Evolutionary conservation across 2,888 invertebrate genomes (phyloP).

Genomic region (Exephanes ischioxanthus): DNA sequence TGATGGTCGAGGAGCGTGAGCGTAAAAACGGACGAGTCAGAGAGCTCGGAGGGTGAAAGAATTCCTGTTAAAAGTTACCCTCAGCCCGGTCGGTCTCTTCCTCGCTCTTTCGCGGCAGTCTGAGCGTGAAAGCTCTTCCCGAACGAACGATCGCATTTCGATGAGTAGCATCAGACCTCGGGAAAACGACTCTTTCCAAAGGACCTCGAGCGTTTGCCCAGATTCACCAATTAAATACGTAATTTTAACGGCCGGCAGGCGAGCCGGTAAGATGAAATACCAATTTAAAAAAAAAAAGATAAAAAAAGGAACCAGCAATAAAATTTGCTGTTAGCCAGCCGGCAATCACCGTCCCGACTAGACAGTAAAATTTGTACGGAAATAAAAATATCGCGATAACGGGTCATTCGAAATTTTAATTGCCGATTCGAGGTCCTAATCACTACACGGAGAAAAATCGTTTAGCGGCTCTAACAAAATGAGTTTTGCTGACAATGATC

Average conservation of each 20-base stretch:
- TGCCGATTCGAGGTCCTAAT: not conserved
- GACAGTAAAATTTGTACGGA: not conserved
- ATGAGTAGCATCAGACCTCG: conserved; percentile 43
- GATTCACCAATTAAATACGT: conserved; percentile 53
- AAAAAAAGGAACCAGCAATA: not conserved
- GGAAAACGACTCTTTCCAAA: conserved; percentile 22
- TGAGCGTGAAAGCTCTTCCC: conserved; percentile 53
- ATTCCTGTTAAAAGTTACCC: conserved; percentile 63
- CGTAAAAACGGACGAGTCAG: conserved; percentile 60
- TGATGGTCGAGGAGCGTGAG: conserved; percentile 40
- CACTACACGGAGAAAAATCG: too few species aligned
- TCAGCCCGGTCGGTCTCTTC: not conserved
- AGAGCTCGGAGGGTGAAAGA: conserved; percentile 55
- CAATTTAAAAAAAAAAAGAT: conserved; percentile 1
- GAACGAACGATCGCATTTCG: conserved; percentile 60
- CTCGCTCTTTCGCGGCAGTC: conserved; percentile 20
- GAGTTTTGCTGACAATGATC: too few species aligned
- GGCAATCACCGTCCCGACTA: not conserved
- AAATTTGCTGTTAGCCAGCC: not conserved
- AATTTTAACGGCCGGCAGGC: conserved; percentile 20
- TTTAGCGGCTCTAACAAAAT: too few species aligned
- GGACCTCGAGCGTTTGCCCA: conserved; percentile 40
- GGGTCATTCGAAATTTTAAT: not conserved
- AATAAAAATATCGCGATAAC: not conserved
- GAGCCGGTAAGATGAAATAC: not conserved